These are phyloP conservation scores for Morinoia aosen DNA, from an alignment of 2,888 invertebrate species.

Conservation along the genomic window DNA sequence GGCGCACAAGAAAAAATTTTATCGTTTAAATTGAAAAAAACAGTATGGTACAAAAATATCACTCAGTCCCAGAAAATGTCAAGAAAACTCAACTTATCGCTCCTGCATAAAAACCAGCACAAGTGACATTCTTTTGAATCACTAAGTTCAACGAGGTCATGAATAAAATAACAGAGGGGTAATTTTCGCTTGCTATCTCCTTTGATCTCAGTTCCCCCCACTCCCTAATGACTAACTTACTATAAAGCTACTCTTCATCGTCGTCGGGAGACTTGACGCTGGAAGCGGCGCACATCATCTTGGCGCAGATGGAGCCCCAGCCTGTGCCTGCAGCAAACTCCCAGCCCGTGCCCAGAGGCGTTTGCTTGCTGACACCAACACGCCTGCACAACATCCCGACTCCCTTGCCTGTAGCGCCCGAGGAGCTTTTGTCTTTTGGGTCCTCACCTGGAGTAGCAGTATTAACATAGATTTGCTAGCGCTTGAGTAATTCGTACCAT, in stretches of 20 bases:
- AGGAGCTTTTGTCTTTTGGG: neutral
- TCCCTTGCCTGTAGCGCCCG: neutral
- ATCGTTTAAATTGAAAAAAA: no score
- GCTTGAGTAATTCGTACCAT: no score
- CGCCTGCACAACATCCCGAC: constrained; percentile 50
- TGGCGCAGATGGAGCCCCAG: constrained; percentile 59
- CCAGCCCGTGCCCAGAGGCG: constrained; percentile 60
- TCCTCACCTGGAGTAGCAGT: neutral
- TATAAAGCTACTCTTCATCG: neutral
- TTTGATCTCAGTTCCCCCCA: neutral
- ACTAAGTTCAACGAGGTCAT: neutral
- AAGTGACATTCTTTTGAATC: neutral
- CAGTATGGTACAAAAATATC: no score
- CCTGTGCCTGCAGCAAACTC: constrained; percentile 59
- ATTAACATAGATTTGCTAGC: no score
- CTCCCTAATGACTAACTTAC: neutral
- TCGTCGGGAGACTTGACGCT: neutral
- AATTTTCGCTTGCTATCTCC: neutral
- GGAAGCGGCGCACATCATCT: neutral
- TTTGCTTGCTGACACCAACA: constrained; percentile 41
- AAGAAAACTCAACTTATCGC: neutral
- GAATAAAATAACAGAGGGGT: neutral
- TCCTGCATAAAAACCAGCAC: neutral
- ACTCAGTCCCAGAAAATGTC: neutral
- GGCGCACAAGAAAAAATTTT: no score